Percentiles rank a stretch among this genome's conserved stretches.
phyloP scores from a whole-genome alignment of 2,888 invertebrate genomes.

The Lydus trimaculatus region DNA sequence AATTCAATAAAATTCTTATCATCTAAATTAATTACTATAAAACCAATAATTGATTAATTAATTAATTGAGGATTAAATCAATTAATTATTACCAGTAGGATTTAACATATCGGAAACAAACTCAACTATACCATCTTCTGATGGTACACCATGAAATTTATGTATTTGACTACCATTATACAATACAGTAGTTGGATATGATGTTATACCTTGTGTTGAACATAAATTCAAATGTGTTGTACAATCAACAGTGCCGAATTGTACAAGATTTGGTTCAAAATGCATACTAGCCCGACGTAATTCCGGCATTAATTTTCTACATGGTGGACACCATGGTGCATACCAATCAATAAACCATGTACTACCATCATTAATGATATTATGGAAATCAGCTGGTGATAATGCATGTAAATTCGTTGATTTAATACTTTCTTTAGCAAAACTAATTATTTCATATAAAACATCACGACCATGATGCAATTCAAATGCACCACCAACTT shows the following conservation, averaged over 20 bases:
- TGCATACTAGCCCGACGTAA: constrained; percentile 69
- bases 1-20: constrained; percentile 65
- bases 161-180: constrained; percentile 67
- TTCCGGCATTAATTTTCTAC: constrained; percentile 73
- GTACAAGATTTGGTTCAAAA: constrained; percentile 61
- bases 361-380: constrained; percentile 64
- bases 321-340: constrained; percentile 82
- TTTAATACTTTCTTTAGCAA: constrained; percentile 68
- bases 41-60: not conserved
- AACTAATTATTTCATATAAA: constrained; percentile 67
- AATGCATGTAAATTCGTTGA: constrained; percentile 69
- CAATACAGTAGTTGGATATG: constrained; percentile 75
- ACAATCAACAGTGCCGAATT: constrained; percentile 75
- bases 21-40: constrained; percentile 65
- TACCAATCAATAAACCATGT: constrained; percentile 79
- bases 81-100: constrained; percentile 59
- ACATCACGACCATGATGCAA: constrained; percentile 71
- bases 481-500: constrained; percentile 78
- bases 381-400: constrained; percentile 68
- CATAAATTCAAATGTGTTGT: constrained; percentile 69
- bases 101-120: constrained; percentile 68
- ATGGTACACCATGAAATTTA: constrained; percentile 68
- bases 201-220: constrained; percentile 65
- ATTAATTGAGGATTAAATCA: not conserved
- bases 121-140: constrained; percentile 67